phyloP scores from a whole-genome alignment of 1,140 invertebrate genomes.

The Lineus longissimus region DNA sequence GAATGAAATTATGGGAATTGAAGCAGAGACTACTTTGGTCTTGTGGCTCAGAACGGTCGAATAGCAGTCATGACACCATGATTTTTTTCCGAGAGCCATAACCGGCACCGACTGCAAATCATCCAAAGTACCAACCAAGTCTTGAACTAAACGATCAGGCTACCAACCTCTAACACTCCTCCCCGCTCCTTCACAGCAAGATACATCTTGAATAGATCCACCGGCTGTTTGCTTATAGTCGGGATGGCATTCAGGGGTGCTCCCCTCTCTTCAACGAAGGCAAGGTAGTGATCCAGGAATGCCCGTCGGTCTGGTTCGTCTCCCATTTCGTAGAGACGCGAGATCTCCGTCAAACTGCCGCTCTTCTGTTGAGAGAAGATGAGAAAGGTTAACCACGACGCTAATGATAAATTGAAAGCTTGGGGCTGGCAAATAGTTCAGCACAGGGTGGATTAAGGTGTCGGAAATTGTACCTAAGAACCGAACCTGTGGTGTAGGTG shows the following conservation, averaged over 20 bases:
- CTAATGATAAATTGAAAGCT: constrained; percentile 3
- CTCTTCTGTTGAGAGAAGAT: constrained; percentile 35
- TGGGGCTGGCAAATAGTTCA: no score
- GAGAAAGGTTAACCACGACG: background rate
- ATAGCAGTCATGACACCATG: background rate
- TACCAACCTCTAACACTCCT: constrained; percentile 89
- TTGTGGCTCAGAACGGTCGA: background rate
- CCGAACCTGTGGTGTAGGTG: no score
- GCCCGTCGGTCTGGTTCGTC: constrained; percentile 83
- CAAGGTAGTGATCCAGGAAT: constrained; percentile 87
- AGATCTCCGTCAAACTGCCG: constrained; percentile 66
- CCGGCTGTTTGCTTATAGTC: constrained; percentile 94
- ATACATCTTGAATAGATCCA: constrained; percentile 95
- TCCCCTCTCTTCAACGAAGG: constrained; percentile 75
- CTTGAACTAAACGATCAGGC: no score
- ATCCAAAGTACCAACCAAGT: no score
- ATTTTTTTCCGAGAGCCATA: no score
- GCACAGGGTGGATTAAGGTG: no score
- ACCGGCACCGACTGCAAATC: no score
- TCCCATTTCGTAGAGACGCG: constrained; percentile 95
- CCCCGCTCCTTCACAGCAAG: constrained; percentile 90
- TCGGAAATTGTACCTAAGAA: no score
- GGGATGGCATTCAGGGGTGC: constrained; percentile 89
- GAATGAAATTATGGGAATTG: constrained; percentile 10
- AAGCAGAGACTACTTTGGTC: constrained; percentile 1